These are phyloP conservation scores for Muscicapa striata DNA, from an alignment of 2,797 vertebrate species.

Conservation along the genomic window DNA sequence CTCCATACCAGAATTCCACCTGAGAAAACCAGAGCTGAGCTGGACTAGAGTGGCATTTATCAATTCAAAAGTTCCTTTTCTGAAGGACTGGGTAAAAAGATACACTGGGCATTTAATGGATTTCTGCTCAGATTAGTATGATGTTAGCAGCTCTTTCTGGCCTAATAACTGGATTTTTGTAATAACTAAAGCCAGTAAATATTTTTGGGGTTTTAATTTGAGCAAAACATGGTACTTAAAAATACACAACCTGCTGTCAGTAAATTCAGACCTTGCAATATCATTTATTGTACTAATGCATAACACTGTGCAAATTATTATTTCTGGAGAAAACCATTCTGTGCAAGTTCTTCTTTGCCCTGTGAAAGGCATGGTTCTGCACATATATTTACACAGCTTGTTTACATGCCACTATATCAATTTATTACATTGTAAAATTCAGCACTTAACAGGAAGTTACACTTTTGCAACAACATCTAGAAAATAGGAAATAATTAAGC, in stretches of 20 bases:
- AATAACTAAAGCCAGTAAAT: not conserved
- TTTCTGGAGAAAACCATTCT: constrained; percentile 8
- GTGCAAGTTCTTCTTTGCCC: constrained; percentile 1
- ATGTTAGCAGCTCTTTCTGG: not conserved
- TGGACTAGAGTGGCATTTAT: not conserved
- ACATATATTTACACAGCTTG: constrained; percentile 15
- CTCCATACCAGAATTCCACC: not conserved
- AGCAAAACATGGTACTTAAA: not conserved
- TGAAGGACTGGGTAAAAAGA: not conserved
- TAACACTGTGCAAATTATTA: not conserved
- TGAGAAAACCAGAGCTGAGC: not conserved
- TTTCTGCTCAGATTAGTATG: not conserved
- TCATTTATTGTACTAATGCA: not conserved
- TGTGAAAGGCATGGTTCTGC: not conserved
- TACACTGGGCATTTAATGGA: not conserved
- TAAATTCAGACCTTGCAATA: not conserved
- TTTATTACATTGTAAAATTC: constrained; percentile 7
- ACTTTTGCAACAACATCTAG: not conserved
- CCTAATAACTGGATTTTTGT: not conserved
- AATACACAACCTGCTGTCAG: not conserved
- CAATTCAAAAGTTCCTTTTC: not conserved
- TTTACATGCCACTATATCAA: not conserved
- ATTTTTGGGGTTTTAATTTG: not conserved
- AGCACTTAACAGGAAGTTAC: not conserved
- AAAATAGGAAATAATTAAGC: not conserved